phyloP scores from a whole-genome alignment of 2,888 invertebrate species.

The Dyspetes luteomarginatus region DNA sequence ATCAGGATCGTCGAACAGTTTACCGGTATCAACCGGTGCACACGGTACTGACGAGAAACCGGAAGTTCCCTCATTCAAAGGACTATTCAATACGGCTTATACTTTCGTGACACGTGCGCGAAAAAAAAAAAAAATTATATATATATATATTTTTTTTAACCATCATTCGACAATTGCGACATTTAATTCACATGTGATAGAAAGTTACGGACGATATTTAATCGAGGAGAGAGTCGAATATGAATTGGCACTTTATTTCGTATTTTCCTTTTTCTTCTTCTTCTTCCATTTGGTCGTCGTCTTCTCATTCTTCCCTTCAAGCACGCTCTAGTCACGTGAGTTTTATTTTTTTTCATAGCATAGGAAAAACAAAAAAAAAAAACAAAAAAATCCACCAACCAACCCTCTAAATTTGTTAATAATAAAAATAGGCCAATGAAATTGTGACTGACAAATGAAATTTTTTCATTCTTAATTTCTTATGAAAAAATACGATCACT shows the following conservation, averaged over 20 bases:
- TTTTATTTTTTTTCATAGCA: constrained; percentile 4
- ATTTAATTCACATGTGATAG: background rate
- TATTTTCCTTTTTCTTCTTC: constrained; percentile 9
- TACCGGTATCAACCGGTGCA: constrained; percentile 78
- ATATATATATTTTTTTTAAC: background rate
- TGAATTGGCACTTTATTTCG: constrained; percentile 5
- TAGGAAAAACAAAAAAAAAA: too few species aligned
- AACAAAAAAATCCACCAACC: too few species aligned
- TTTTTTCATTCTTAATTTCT: too few species aligned
- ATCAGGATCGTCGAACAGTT: constrained; percentile 80
- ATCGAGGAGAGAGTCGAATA: background rate
- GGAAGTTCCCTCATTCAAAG: constrained; percentile 53
- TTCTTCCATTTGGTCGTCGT: constrained; percentile 10
- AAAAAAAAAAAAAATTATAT: background rate
- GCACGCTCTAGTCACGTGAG: constrained; percentile 57
- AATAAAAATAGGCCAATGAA: too few species aligned
- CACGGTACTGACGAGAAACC: constrained; percentile 72
- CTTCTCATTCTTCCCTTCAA: constrained; percentile 23
- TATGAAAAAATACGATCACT: too few species aligned
- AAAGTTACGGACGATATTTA: background rate
- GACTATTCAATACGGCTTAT: background rate
- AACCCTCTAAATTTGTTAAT: too few species aligned
- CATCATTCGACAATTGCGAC: constrained; percentile 4
- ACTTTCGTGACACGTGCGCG: constrained; percentile 30
- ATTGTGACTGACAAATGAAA: too few species aligned